phyloP scores from a whole-genome alignment of 2,888 invertebrate genomes.

The Macrosoma leucophasiata region DNA sequence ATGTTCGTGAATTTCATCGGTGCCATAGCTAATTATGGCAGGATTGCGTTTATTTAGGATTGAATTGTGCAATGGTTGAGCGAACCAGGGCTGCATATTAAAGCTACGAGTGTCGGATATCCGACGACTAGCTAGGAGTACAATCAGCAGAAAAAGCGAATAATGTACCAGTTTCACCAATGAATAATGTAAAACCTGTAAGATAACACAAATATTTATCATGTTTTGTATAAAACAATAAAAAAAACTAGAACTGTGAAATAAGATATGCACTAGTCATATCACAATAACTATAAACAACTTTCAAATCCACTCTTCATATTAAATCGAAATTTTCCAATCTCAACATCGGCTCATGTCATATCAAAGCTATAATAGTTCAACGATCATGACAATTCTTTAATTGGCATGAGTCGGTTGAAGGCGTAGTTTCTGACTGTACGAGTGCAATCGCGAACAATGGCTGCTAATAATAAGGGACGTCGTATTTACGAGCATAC shows the following conservation, averaged over 20 bases:
- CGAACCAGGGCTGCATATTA: constrained; percentile 51
- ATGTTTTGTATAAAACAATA: no score
- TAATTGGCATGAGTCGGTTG: constrained; percentile 20
- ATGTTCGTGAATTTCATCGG: constrained; percentile 59
- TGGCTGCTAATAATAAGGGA: constrained; percentile 72
- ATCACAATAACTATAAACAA: no score
- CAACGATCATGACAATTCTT: no score
- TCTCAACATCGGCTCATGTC: no score
- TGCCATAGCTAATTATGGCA: constrained; percentile 62
- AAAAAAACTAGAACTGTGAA: no score
- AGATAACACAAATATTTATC: no score
- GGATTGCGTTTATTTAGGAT: constrained; percentile 63
- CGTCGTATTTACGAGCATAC: constrained; percentile 73
- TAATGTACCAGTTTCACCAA: no score
- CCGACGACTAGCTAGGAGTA: constrained; percentile 57
- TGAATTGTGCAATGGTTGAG: constrained; percentile 56
- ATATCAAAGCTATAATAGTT: no score
- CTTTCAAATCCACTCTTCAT: no score
- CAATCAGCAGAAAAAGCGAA: constrained; percentile 40
- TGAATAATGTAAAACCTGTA: not conserved
- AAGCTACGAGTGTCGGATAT: constrained; percentile 65
- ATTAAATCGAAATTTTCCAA: no score
- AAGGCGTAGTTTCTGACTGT: constrained; percentile 45
- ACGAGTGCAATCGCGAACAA: constrained; percentile 63
- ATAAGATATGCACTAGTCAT: no score